These are phyloP conservation scores for Pithys albifrons DNA, from an alignment of 2,113 vertebrate genomes.

Conservation along the genomic window DNA sequence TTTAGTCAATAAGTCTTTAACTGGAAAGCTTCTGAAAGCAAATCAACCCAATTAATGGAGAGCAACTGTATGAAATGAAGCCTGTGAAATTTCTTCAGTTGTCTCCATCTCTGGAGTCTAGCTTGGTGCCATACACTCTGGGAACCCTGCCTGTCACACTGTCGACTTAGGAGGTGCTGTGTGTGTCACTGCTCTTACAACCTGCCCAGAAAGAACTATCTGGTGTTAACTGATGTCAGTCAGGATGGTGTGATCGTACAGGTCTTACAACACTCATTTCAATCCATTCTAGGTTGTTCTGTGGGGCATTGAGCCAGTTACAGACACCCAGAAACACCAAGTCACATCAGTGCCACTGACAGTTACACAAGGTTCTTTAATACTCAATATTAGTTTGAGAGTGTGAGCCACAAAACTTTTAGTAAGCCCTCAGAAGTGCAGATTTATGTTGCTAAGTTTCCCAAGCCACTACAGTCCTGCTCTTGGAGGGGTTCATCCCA, in stretches of 20 bases:
- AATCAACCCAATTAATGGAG: background rate
- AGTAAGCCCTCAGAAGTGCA: background rate
- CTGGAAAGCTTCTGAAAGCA: background rate
- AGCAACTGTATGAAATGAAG: background rate
- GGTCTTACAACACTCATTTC: background rate
- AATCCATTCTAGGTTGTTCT: background rate
- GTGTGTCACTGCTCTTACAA: background rate
- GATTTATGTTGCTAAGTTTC: background rate
- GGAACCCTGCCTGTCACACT: background rate
- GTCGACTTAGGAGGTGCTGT: background rate
- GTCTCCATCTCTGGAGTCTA: background rate
- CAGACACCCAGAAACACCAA: background rate
- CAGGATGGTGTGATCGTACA: background rate
- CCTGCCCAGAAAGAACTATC: background rate
- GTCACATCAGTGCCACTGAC: background rate
- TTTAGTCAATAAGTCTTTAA: background rate
- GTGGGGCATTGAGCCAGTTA: background rate
- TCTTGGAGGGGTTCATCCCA: background rate
- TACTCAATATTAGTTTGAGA: background rate
- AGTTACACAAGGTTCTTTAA: background rate
- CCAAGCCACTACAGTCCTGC: background rate
- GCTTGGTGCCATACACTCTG: accelerated
- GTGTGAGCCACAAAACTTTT: background rate
- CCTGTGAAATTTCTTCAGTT: background rate
- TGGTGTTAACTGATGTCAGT: background rate